These are phyloP conservation scores for Eremophila alpestris DNA, from an alignment of 2,797 vertebrate species.

Conservation along the genomic window DNA sequence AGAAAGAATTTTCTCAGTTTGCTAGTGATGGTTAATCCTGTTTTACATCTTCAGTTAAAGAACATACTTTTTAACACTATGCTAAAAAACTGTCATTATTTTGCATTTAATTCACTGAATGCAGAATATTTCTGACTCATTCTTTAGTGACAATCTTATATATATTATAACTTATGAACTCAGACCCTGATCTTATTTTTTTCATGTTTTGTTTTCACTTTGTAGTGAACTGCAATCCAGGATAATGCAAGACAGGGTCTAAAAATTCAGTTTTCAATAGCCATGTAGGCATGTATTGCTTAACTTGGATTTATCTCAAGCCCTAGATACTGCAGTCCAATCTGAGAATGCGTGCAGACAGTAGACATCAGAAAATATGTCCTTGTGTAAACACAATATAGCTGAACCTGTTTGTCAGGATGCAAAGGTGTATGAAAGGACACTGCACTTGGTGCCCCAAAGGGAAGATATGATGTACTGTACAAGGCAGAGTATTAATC, in stretches of 20 bases:
- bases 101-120: background rate
- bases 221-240: background rate
- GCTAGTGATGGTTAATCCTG: background rate
- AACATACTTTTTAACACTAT: background rate
- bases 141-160: background rate
- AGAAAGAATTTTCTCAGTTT: background rate
- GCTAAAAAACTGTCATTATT: background rate
- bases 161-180: background rate
- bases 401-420: conserved; percentile 74
- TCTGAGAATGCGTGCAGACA: conserved; percentile 60
- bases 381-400: conserved; percentile 78
- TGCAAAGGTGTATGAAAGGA: conserved; percentile 73
- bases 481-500: conserved; percentile 77
- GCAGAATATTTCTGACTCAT: background rate
- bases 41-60: background rate
- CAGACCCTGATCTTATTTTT: background rate
- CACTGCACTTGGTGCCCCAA: conserved; percentile 52
- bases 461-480: conserved; percentile 73
- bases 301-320: conserved; percentile 57
- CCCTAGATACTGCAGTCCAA: conserved; percentile 46
- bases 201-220: background rate
- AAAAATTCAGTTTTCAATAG: conserved; percentile 31
- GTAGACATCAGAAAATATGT: conserved; percentile 69
- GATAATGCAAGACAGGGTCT: background rate
- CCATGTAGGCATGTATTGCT: conserved; percentile 20